Evolutionary conservation across 2,113 vertebrate genomes (phyloP).

Genomic region (Aspidoscelis tigris): DNA sequence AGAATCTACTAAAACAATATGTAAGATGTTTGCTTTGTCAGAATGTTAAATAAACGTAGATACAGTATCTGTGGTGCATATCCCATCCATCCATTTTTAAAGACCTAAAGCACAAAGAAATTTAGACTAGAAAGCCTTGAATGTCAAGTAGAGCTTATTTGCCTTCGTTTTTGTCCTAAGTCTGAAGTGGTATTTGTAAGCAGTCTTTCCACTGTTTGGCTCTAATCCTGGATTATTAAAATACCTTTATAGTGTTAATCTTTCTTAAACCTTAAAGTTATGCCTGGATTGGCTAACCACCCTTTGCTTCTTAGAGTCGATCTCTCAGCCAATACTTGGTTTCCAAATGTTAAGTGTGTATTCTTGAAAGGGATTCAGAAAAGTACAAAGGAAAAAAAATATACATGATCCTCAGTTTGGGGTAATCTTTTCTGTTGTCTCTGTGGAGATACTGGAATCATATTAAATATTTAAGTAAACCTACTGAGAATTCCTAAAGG

Average conservation of each 20-base stretch:
- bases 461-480: not conserved
- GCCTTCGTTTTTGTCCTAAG: not conserved
- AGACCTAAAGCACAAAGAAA: not conserved
- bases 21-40: not conserved
- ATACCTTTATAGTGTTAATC: not conserved
- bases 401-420: not conserved
- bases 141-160: slow-evolving; percentile 3
- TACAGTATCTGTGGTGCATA: not conserved
- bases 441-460: not conserved
- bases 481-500: not conserved
- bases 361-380: slow-evolving; percentile 9
- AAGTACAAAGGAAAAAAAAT: not conserved
- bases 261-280: not conserved
- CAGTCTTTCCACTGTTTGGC: not conserved
- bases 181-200: not conserved
- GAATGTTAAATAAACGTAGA: not conserved
- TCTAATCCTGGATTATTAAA: slow-evolving; percentile 13
- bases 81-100: no score
- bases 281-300: slow-evolving; percentile 27
- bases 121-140: not conserved
- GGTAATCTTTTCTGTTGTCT: not conserved
- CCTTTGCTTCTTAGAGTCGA: not conserved
- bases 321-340: not conserved
- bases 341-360: slow-evolving; percentile 1
- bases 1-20: not conserved